These are phyloP conservation scores for Cygnus olor DNA, from an alignment of 2,797 vertebrate species.

Conservation along the genomic window DNA sequence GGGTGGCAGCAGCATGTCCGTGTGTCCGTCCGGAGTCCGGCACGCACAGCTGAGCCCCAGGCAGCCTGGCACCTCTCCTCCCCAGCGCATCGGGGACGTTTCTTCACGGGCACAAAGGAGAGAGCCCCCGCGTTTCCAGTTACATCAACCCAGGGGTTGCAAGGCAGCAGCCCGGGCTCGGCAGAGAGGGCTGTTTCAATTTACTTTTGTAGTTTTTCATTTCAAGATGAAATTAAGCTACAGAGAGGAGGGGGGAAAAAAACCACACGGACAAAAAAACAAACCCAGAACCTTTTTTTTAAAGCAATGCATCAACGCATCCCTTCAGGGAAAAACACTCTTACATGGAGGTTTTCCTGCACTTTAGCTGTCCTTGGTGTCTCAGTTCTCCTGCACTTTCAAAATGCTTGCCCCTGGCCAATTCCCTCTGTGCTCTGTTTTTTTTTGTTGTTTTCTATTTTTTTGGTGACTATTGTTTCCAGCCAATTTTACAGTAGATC, in stretches of 20 bases:
- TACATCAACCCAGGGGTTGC: background rate
- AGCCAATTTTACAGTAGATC: background rate
- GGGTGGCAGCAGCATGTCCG: accelerated
- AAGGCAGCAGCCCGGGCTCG: background rate
- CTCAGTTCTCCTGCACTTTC: background rate
- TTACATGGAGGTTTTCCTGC: slow-evolving; percentile 40
- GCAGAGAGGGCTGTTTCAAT: slow-evolving; percentile 23
- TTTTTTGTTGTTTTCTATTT: background rate
- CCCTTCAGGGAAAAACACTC: slow-evolving; percentile 59
- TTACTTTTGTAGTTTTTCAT: slow-evolving; percentile 53
- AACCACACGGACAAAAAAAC: background rate
- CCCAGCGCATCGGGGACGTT: accelerated
- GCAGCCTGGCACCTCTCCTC: no score
- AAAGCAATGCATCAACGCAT: slow-evolving; percentile 48
- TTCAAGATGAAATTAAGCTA: slow-evolving; percentile 66
- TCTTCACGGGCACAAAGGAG: background rate
- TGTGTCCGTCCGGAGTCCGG: accelerated
- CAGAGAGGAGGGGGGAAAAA: background rate
- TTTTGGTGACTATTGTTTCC: slow-evolving; percentile 5
- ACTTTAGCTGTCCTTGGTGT: slow-evolving; percentile 4
- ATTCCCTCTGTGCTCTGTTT: accelerated
- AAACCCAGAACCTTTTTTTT: background rate
- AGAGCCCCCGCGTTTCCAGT: background rate
- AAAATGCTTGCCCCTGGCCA: background rate
- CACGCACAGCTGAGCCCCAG: background rate